phyloP scores from a whole-genome alignment of 2,113 vertebrate species.

The Gallinago undulata region DNA sequence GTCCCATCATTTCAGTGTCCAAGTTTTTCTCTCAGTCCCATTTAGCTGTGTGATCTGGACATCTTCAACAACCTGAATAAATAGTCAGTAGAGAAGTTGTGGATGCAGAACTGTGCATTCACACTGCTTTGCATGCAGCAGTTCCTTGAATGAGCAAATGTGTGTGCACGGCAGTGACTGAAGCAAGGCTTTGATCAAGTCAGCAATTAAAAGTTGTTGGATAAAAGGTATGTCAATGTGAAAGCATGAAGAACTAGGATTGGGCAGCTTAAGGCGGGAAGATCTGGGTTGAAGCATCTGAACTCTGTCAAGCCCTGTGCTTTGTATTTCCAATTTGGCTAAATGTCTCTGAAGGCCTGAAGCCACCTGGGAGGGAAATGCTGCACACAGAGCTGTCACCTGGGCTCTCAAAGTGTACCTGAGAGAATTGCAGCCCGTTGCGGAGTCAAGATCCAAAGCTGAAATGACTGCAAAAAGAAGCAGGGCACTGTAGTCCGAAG shows the following conservation, averaged over 20 bases:
- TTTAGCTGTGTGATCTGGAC: not conserved
- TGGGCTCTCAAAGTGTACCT: not conserved
- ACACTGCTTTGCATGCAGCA: accelerated
- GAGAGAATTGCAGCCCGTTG: not conserved
- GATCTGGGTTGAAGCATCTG: not conserved
- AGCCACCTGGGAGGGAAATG: not conserved
- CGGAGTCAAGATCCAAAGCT: not conserved
- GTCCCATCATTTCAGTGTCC: not conserved
- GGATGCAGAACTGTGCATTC: not conserved
- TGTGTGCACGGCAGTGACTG: not conserved
- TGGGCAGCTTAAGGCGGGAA: not conserved
- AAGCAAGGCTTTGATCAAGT: not conserved
- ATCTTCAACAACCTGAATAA: not conserved
- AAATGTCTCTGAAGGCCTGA: not conserved
- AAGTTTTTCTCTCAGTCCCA: not conserved
- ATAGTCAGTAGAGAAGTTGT: not conserved
- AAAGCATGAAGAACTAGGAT: not conserved
- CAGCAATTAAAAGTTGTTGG: not conserved
- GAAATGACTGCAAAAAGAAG: not conserved
- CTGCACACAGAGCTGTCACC: not conserved
- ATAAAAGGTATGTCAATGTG: not conserved
- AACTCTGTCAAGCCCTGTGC: not conserved
- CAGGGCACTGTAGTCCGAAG: not conserved
- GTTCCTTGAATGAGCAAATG: not conserved
- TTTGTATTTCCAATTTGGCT: not conserved